Evolutionary conservation across 2,888 invertebrate species (phyloP).

Genomic region (Ophion costatus): DNA sequence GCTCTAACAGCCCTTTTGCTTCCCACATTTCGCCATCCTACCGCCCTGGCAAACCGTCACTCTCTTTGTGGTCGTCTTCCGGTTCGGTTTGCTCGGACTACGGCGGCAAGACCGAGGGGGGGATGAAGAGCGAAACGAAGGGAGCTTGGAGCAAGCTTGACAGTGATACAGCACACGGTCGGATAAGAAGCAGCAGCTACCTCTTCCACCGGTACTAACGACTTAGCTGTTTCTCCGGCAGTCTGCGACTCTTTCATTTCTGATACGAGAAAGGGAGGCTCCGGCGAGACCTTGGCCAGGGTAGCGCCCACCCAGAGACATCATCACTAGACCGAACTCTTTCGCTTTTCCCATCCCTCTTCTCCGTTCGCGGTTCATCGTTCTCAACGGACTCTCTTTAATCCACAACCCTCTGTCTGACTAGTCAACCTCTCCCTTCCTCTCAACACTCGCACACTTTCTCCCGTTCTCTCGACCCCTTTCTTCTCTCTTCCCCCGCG

Average conservation of each 20-base stretch:
- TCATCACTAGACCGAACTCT: constrained; percentile 49
- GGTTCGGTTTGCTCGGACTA: constrained; percentile 36
- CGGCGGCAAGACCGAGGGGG: constrained; percentile 9
- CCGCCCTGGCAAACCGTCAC: neutral
- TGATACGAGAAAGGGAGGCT: constrained; percentile 58
- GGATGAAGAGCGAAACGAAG: constrained; percentile 6
- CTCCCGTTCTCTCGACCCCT: neutral
- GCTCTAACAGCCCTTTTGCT: constrained; percentile 47
- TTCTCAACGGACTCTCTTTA: constrained; percentile 28
- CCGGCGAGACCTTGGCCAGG: constrained; percentile 40
- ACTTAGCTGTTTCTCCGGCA: constrained; percentile 56
- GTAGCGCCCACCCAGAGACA: constrained; percentile 34
- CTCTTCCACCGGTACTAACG: constrained; percentile 61
- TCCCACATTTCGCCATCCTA: constrained; percentile 36
- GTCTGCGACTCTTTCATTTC: constrained; percentile 67
- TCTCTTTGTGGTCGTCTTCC: constrained; percentile 46
- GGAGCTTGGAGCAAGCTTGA: neutral
- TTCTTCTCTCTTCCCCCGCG: neutral
- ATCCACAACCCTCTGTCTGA: constrained; percentile 16
- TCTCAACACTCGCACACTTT: neutral
- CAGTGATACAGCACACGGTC: constrained; percentile 5
- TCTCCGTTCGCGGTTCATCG: constrained; percentile 17
- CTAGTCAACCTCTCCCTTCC: neutral
- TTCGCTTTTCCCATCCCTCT: constrained; percentile 1
- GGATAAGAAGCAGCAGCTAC: constrained; percentile 44